Base-by-base conservation (phyloP, 2,797 vertebrate genomes). In the Oreochromis mossambicus region DNA sequence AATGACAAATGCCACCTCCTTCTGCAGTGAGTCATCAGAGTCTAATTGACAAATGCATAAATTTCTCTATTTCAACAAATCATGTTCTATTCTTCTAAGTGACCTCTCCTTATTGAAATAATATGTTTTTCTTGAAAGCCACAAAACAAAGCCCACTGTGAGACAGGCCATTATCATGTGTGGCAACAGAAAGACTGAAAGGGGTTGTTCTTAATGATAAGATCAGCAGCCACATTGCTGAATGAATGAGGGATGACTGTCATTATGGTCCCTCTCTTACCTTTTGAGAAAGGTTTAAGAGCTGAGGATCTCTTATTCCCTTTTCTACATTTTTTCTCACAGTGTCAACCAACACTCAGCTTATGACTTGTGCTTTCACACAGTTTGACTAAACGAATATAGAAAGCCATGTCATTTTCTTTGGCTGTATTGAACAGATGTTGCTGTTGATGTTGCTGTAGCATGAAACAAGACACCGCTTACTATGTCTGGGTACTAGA, bases 391-490 rank as follows among this genome's bases (percentile, higher is more conserved):
- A 7, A 24, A 13, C 51, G 24, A 54, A 24, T 24, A 24, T 54
- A 54, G 51, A 54, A 0, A 24, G 21, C 2, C 51, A 54, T 54
- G 11, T 3, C 51, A 54, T 54, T 24, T 54, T 24, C 21, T 55
- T 55, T 55, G 21, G 6, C 52, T 55, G n/a, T 55, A 26, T 2
- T 26, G 24, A 55, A 26, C 24, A 14, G 24, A 24, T 55, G 24
- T 55, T 50, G 7, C n/a, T n/a, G n/a, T n/a, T n/a, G n/a, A n/a
- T n/a, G n/a, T n/a, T n/a, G n/a, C n/a, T n/a, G n/a, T n/a, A n/a
- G n/a, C n/a, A n/a, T n/a, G n/a, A 55, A 55, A 55, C 52, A 55
- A 55, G 52, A 13, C 52, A 55, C 0, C 12, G 0, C 52, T 14
- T 55, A 55, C 7, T 55, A 24, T 55, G 52, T 0, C 12, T 26